Evolutionary conservation across 1,140 invertebrate species (phyloP).

Genomic region (Caenorhabditis remanei): DNA sequence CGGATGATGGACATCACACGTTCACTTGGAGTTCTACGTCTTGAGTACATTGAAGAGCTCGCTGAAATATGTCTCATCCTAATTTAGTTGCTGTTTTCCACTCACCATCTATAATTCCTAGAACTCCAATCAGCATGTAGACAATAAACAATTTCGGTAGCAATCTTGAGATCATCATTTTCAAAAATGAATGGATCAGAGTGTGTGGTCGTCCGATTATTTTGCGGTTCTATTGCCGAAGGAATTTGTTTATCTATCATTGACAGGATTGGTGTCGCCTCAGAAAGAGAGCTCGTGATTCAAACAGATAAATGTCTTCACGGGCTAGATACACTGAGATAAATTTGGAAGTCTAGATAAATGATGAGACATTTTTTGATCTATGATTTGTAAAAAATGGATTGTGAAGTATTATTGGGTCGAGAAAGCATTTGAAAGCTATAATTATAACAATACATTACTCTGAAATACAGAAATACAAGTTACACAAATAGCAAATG

Average conservation of each 20-base stretch:
- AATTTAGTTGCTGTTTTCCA: background rate
- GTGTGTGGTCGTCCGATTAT: conserved; percentile 40
- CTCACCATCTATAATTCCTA: conserved; percentile 25
- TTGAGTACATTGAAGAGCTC: conserved; percentile 22
- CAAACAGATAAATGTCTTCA: conserved; percentile 49
- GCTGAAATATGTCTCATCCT: background rate
- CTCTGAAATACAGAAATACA: too few relatives aligned
- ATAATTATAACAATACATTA: too few relatives aligned
- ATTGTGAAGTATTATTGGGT: background rate
- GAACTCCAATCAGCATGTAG: background rate
- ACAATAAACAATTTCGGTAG: background rate
- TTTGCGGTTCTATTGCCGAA: conserved; percentile 41
- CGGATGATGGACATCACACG: conserved; percentile 12
- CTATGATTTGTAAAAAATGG: background rate
- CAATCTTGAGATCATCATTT: conserved; percentile 25
- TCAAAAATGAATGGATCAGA: conserved; percentile 14
- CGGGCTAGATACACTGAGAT: conserved; percentile 20
- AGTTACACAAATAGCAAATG: too few relatives aligned
- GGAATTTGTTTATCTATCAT: conserved; percentile 50
- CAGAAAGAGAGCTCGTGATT: conserved; percentile 40
- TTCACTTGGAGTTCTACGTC: conserved; percentile 16
- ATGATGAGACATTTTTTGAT: conserved; percentile 20
- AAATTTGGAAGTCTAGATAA: conserved; percentile 19
- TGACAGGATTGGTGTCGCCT: conserved; percentile 51
- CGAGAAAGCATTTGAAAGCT: too few relatives aligned